Evolutionary conservation across 1,140 invertebrate species (phyloP).

Genomic region (Temnothorax curvispinosus): DNA sequence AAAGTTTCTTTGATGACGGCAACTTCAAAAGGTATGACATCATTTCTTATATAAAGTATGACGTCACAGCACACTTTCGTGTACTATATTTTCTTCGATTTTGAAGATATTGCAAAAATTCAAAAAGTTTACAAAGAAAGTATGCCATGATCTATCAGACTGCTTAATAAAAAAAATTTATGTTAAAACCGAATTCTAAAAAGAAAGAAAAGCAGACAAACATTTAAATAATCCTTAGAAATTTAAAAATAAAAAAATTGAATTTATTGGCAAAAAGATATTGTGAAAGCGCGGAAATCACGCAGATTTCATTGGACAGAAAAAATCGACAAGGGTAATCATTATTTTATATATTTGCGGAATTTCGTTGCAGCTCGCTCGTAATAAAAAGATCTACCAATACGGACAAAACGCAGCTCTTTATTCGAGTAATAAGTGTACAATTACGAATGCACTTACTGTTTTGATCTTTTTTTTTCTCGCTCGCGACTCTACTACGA

Average conservation of each 20-base stretch:
- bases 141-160: too few species aligned
- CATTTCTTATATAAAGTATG: too few species aligned
- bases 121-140: too few species aligned
- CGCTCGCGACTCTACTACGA: constrained; percentile 53
- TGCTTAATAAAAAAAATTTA: too few species aligned
- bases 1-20: too few species aligned
- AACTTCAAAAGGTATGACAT: too few species aligned
- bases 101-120: too few species aligned
- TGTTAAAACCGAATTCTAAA: too few species aligned
- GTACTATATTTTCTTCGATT: too few species aligned
- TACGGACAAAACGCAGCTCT: constrained; percentile 61
- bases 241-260: not conserved
- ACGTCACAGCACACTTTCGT: too few species aligned
- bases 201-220: too few species aligned
- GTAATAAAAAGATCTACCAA: constrained; percentile 23
- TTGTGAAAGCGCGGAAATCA: not conserved
- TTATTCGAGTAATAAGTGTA: constrained; percentile 66
- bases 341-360: not conserved
- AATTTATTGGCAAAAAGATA: not conserved
- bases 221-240: not conserved
- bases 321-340: not conserved
- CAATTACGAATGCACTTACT: constrained; percentile 58
- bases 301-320: not conserved
- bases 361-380: not conserved
- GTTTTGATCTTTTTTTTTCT: constrained; percentile 38